Evolutionary conservation across 2,113 vertebrate species (phyloP).

Genomic region (Apus apus): DNA sequence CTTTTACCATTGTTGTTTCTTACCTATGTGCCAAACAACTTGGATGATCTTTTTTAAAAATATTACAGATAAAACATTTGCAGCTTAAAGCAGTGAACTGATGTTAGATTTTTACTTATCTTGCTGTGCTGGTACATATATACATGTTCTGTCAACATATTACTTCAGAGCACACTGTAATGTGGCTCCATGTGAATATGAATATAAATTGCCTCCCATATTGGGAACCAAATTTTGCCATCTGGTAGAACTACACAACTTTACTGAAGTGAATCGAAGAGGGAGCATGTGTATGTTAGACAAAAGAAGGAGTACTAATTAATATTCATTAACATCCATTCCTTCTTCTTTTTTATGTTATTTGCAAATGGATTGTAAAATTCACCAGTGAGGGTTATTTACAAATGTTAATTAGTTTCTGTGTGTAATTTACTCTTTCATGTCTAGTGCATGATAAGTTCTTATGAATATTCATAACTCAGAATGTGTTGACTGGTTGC

Average conservation of each 20-base stretch:
- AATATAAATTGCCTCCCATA: constrained; percentile 5
- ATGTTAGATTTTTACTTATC: neutral
- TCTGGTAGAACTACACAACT: constrained; percentile 20
- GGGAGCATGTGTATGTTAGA: neutral
- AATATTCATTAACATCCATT: constrained; percentile 21
- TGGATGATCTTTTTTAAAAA: neutral
- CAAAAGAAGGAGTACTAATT: constrained; percentile 19
- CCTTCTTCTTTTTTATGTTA: neutral
- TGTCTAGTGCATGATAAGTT: neutral
- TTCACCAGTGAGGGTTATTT: neutral
- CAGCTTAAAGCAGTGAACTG: neutral
- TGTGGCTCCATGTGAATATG: neutral
- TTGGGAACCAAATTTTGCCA: constrained; percentile 57
- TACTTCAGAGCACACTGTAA: neutral
- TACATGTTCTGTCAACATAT: neutral
- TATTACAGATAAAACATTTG: neutral
- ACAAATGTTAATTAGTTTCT: constrained; percentile 41
- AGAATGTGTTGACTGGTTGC: neutral
- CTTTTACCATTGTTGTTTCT: neutral
- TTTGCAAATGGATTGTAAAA: constrained; percentile 6
- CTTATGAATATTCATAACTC: constrained; percentile 45
- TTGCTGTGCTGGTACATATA: neutral
- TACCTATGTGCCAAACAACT: neutral
- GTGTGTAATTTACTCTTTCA: constrained; percentile 20
- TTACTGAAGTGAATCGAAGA: neutral